Conservation (phyloP, 1,140 invertebrate species). For the Brachionus rubens region DNA sequence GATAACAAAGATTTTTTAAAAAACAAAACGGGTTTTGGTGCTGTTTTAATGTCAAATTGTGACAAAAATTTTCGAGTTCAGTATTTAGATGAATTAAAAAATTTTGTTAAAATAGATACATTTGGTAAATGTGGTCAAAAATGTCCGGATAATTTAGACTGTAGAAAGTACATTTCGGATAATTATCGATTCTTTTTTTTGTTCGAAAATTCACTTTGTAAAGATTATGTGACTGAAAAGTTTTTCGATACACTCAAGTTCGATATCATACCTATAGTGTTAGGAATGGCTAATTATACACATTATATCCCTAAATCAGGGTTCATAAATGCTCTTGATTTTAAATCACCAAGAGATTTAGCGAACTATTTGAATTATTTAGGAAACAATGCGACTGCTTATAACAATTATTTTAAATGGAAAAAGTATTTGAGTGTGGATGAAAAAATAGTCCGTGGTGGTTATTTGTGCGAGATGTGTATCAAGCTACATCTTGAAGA, state of each 20-base stretch:
- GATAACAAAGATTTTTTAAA: neutral
- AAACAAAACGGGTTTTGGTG: neutral
- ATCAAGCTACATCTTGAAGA: neutral
- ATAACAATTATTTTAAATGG: slow-evolving; percentile 4
- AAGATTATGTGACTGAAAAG: slow-evolving; percentile 53
- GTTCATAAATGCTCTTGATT: slow-evolving; percentile 5
- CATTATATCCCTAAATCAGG: neutral
- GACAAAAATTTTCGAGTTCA: slow-evolving; percentile 7
- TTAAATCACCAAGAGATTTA: neutral
- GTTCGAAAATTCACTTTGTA: slow-evolving; percentile 52
- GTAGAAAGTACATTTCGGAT: slow-evolving; percentile 34
- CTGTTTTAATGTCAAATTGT: slow-evolving; percentile 46
- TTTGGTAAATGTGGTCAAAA: slow-evolving; percentile 49
- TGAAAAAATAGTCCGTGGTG: neutral
- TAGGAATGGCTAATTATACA: neutral
- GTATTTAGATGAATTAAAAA: slow-evolving; percentile 48
- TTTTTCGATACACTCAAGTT: slow-evolving; percentile 49
- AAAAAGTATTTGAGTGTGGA: neutral
- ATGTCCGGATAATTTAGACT: slow-evolving; percentile 24
- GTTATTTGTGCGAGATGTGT: slow-evolving; percentile 7
- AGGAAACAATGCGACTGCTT: neutral
- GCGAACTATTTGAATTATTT: neutral
- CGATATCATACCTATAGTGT: neutral
- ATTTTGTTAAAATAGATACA: slow-evolving; percentile 48
- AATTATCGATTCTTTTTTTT: slow-evolving; percentile 52